Evolutionary conservation across 2,888 invertebrate species (phyloP).

Genomic region (Stictocephala bisonia): DNA sequence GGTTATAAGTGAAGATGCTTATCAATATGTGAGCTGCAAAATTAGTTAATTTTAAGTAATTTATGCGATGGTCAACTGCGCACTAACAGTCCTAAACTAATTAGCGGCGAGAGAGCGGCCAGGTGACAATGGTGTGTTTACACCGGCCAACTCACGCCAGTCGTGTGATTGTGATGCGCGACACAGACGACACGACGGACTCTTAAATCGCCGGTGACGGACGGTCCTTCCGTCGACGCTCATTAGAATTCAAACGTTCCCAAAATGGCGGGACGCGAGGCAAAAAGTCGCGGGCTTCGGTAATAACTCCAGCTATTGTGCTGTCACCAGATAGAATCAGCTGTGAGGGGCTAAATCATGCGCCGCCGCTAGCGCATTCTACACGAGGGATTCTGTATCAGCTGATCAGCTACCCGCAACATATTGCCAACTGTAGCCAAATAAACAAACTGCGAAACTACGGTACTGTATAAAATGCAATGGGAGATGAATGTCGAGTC

Average conservation of each 20-base stretch:
- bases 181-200: background rate
- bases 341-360: constrained; percentile 33
- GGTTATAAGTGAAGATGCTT: no score
- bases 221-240: constrained; percentile 5
- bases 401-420: constrained; percentile 24
- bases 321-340: constrained; percentile 37
- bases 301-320: constrained; percentile 45
- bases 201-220: constrained; percentile 11
- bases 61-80: no score
- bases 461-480: constrained; percentile 12
- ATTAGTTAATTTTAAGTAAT: no score
- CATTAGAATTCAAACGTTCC: constrained; percentile 36
- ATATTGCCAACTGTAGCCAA: constrained; percentile 18
- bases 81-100: no score
- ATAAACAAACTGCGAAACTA: constrained; percentile 16
- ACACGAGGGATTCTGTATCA: background rate
- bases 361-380: background rate
- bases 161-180: background rate
- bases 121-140: no score
- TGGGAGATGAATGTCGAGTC: background rate
- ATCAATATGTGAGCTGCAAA: no score
- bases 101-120: no score
- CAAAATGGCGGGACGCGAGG: constrained; percentile 37
- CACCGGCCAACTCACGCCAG: no score
- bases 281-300: background rate